phyloP scores from a whole-genome alignment of 2,113 vertebrate genomes.

The Petrocephalus microphthalmus region DNA sequence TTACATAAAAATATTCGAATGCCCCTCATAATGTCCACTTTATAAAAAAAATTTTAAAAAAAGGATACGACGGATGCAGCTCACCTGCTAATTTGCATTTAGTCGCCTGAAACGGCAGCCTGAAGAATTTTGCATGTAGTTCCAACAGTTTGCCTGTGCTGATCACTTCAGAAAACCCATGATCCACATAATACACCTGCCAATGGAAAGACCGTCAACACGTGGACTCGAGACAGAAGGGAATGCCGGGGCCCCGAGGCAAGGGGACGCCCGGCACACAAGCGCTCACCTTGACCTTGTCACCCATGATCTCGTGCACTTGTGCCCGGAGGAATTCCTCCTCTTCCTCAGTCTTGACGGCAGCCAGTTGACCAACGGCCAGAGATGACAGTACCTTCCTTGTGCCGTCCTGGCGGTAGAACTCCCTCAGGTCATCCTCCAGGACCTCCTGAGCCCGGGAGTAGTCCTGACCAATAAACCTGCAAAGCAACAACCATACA shows the following conservation, averaged over 20 bases:
- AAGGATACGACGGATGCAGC: constrained; percentile 21
- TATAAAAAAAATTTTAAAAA: neutral
- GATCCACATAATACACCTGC: constrained; percentile 82
- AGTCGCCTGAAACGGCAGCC: constrained; percentile 78
- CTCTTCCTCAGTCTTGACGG: constrained; percentile 71
- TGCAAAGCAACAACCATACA: constrained; percentile 36
- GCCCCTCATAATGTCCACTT: neutral
- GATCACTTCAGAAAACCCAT: constrained; percentile 76
- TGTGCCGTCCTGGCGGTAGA: constrained; percentile 61
- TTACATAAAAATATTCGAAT: neutral
- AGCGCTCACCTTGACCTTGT: constrained; percentile 73
- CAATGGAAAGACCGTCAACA: constrained; percentile 15
- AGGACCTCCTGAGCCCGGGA: constrained; percentile 84
- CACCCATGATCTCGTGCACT: constrained; percentile 59
- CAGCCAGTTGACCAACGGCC: constrained; percentile 71
- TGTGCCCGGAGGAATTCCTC: constrained; percentile 75
- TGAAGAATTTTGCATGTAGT: constrained; percentile 68
- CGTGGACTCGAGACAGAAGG: neutral
- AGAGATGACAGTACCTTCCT: constrained; percentile 46
- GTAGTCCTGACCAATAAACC: constrained; percentile 88
- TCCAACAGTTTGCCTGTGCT: constrained; percentile 61
- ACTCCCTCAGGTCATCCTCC: constrained; percentile 90
- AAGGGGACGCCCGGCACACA: neutral
- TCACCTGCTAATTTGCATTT: constrained; percentile 88
- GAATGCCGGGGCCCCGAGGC: neutral